Base-by-base conservation (phyloP, 2,113 vertebrate genomes). In the Cebidichthys violaceus region DNA sequence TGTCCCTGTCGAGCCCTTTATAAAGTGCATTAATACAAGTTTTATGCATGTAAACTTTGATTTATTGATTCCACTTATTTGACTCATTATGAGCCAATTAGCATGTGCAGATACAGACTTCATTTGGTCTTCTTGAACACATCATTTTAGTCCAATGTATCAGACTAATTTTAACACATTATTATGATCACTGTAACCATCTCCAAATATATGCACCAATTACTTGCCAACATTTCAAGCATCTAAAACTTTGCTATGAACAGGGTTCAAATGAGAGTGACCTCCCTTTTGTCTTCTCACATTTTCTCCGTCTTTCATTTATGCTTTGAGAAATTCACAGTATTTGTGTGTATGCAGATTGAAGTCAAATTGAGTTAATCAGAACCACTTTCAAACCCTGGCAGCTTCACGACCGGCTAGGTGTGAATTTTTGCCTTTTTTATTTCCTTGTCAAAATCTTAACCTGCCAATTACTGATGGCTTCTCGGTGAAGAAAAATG, bases 381-480 rank as follows among this genome's bases (percentile, higher is more conserved):
- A 67, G 57, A 86, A 37, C 20, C 78, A 72, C 76, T 82, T 77
- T 87, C 50, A 70, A 55, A 75, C 59, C 14, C 65, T 6, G 11
- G 24, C 57, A 54, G 68, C n/a, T 70, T 85, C 65, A 41, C 1
- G 11, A 22, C 11, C 14, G 13, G 57, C 22, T 29, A 5, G 77
- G 59, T 64, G 69, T 70, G 43, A 79, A 64, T 80, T 78, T 76
- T 29, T 11, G 2, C 3, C 68, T 67, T 73, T 84, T 84, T 68
- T 73, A 43, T 86, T 87, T 88, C 41, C 33, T 60, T 82, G 73
- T 75, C 75, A 86, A 85, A 89, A 83, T 47, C 65, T 70, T 61
- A 70, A 60, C 77, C 64, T 81, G 82, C 70, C 81, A 91, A 87
- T 88, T 90, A 84, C 54, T 14, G 47, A 83, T 54, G 77, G 29